Conservation (phyloP, 53 echinoderm and acorn worm genomes). For the Holothuria leucospilota region DNA sequence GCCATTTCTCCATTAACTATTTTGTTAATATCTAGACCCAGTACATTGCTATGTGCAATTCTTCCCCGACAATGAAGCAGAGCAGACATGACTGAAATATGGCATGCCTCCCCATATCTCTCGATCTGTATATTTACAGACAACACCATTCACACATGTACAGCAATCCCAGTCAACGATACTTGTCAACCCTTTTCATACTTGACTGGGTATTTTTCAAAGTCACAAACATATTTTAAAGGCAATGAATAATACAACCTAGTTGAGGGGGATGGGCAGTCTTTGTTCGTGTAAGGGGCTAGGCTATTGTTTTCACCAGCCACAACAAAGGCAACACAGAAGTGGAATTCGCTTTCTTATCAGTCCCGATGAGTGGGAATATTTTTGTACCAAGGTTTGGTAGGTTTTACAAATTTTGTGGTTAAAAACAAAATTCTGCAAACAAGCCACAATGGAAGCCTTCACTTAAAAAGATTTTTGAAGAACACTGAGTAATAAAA, state of each 20-base stretch:
- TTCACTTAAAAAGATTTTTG: not conserved
- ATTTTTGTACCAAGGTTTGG: too few relatives aligned
- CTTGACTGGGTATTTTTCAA: constrained; percentile 3
- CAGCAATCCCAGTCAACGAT: not conserved
- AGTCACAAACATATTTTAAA: constrained; percentile 38
- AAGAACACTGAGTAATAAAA: not conserved
- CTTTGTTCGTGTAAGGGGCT: constrained; percentile 34
- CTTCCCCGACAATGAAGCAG: too few relatives aligned
- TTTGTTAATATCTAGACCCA: too few relatives aligned
- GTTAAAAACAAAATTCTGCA: too few relatives aligned
- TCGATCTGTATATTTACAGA: too few relatives aligned
- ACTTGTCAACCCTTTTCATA: constrained; percentile 32
- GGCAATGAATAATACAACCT: constrained; percentile 11
- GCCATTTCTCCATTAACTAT: too few relatives aligned
- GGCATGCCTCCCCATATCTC: too few relatives aligned
- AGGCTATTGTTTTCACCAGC: constrained; percentile 28
- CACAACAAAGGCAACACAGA: not conserved
- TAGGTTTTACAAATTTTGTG: too few relatives aligned
- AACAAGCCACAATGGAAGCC: not conserved
- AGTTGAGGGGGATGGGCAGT: constrained; percentile 41
- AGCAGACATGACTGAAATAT: too few relatives aligned
- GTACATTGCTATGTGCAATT: too few relatives aligned
- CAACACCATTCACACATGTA: not conserved
- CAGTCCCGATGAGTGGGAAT: not conserved
- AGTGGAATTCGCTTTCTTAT: constrained; percentile 4